Conservation (phyloP, 2,113 vertebrate genomes). For the Paedocypris sp. region DNA sequence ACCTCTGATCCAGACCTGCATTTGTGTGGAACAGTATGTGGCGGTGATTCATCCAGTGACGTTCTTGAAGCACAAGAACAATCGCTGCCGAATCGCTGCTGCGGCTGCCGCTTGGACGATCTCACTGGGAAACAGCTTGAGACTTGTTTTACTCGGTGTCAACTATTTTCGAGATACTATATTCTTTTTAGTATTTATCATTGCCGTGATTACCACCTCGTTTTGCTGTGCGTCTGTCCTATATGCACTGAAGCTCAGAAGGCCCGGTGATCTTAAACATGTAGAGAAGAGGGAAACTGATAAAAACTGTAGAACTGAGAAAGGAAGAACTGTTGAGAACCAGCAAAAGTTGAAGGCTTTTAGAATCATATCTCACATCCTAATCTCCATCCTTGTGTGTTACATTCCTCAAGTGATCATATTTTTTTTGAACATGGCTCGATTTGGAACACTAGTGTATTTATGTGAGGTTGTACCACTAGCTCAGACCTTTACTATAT, state of each 20-base stretch:
- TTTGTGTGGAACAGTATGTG: conserved; percentile 18
- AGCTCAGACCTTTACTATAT: not conserved
- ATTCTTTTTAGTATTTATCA: not conserved
- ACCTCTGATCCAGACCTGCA: conserved; percentile 12
- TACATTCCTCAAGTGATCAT: not conserved
- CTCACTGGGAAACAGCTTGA: not conserved
- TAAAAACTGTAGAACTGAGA: not conserved
- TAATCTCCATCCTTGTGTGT: not conserved
- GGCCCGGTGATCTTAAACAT: not conserved
- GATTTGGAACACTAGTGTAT: not conserved
- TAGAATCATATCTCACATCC: not conserved
- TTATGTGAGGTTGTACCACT: not conserved
- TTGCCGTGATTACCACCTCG: not conserved
- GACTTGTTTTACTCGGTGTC: not conserved
- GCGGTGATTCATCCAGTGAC: conserved; percentile 12
- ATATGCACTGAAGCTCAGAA: not conserved
- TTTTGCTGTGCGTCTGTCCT: not conserved
- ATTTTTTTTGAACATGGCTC: not conserved
- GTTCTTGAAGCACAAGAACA: conserved; percentile 12
- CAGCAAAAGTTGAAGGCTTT: not conserved
- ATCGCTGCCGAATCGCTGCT: conserved; percentile 1
- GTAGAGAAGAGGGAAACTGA: not conserved
- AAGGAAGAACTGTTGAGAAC: not conserved
- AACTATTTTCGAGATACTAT: not conserved
- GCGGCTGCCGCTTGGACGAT: not conserved